Base-by-base conservation (phyloP, 2,113 vertebrate genomes). In the Chrysochloris asiatica region DNA sequence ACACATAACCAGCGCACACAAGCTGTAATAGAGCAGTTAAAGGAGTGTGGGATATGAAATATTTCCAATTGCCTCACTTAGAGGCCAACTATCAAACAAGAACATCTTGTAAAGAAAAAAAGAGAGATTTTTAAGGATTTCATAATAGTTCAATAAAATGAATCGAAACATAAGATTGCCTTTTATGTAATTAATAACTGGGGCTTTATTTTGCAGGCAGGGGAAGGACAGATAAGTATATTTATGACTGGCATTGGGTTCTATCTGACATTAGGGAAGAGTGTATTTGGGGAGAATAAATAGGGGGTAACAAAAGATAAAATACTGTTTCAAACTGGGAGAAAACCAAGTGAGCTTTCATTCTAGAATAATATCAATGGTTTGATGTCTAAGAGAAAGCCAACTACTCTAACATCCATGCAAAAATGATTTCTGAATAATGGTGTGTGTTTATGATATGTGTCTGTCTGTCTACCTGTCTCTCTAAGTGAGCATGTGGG, bases 1-100 rank as follows among this genome's bases (percentile, higher is more conserved):
- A 83, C 92, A 95, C 65, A 85, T 90, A 94, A 91, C 86, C 30
- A 89, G 84, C 93, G 81, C 81, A 77, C 47, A 89, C 2, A 56
- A 86, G 56, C 69, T 17, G 0, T 79, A 82, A 91, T 8, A 87
- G 83, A 86, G 89, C 47, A 80, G 14, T 22, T 36, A 69, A 87
- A 92, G 48, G 84, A 87, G 93, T 83, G 50, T 67, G 69, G 36
- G 52, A 36, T 47, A 89, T 17, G 73, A 95, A 95, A 77, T 67
- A 41, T 76, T 84, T 88, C 81, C 45, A 83, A 48, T 17, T 54
- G 88, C 61, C 81, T 77, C 61, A 65, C 61, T 83, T 78, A 67
- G 26, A 47, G 30, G 30, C 67, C n/a, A 76, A 59, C 65, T 95
- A 89, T 89, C 77, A 72, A 79, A 91, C 84, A 14, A 65, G 12